phyloP scores from a whole-genome alignment of 2,797 vertebrate species.

The Paguma larvata region DNA sequence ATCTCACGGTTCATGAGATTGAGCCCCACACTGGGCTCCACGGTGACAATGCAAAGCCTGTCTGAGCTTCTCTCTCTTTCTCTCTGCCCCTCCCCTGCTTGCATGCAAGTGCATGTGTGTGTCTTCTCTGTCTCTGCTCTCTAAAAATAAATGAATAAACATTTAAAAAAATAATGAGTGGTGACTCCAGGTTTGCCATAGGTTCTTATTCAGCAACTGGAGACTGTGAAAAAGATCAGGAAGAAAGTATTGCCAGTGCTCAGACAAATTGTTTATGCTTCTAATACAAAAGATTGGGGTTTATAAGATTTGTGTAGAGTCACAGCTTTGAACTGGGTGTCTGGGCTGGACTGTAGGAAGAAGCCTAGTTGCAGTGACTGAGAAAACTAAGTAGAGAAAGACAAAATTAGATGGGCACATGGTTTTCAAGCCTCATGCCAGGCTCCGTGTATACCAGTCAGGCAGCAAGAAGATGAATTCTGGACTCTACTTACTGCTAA shows the following conservation, averaged over 20 bases:
- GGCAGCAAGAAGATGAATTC: neutral
- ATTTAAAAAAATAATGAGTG: neutral
- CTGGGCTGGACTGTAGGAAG: neutral
- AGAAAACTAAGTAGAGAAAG: neutral
- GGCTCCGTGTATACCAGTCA: neutral
- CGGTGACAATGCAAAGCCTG: too few relatives aligned
- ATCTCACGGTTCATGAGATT: too few relatives aligned
- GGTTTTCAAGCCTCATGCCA: neutral
- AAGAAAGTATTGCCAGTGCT: neutral
- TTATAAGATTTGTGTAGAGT: neutral
- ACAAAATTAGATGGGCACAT: neutral
- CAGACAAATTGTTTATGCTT: neutral
- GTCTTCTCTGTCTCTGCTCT: too few relatives aligned
- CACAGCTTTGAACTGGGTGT: neutral
- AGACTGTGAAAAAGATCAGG: neutral
- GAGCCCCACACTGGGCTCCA: too few relatives aligned
- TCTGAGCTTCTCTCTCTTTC: too few relatives aligned
- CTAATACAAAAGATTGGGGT: neutral
- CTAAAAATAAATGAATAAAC: too few relatives aligned
- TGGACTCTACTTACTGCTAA: neutral
- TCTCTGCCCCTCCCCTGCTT: too few relatives aligned
- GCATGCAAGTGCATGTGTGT: too few relatives aligned
- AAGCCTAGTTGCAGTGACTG: neutral
- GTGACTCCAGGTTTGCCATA: neutral
- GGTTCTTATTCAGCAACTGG: neutral